These are phyloP conservation scores for Eolophus roseicapilla DNA, from an alignment of 2,113 vertebrate species.

Conservation along the genomic window DNA sequence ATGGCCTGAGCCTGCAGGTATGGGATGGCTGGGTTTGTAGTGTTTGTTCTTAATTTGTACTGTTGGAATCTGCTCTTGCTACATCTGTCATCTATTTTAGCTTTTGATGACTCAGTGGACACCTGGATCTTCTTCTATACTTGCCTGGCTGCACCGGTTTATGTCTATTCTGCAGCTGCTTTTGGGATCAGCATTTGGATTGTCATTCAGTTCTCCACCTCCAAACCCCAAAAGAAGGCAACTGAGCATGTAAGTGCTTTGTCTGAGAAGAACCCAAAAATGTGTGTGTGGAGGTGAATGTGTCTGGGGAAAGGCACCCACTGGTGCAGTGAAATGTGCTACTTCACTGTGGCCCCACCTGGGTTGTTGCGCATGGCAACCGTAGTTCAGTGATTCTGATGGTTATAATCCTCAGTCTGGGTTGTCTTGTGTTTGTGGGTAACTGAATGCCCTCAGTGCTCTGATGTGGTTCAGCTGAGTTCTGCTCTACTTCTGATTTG, in stretches of 20 bases:
- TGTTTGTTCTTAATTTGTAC: not conserved
- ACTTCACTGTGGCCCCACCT: not conserved
- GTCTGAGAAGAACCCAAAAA: not conserved
- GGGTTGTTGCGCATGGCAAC: not conserved
- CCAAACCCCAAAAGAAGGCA: constrained; percentile 74
- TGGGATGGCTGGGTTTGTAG: not conserved
- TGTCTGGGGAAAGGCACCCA: not conserved
- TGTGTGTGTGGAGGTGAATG: not conserved
- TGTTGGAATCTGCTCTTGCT: not conserved
- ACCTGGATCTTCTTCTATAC: constrained; percentile 46
- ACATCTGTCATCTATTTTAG: not conserved
- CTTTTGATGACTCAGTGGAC: constrained; percentile 63
- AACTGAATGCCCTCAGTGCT: accelerated
- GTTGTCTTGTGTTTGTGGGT: not conserved
- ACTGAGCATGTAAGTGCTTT: not conserved
- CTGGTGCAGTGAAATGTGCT: not conserved
- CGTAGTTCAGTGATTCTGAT: not conserved
- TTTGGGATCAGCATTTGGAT: constrained; percentile 84
- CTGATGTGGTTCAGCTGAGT: not conserved
- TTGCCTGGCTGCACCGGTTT: constrained; percentile 81
- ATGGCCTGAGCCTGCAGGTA: not conserved
- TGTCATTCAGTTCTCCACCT: constrained; percentile 68
- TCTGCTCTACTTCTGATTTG: not conserved
- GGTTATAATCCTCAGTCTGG: not conserved
- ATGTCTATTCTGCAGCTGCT: constrained; percentile 82